phyloP scores from a whole-genome alignment of 2,797 vertebrate species.

The Semaprochilodus insignis region DNA sequence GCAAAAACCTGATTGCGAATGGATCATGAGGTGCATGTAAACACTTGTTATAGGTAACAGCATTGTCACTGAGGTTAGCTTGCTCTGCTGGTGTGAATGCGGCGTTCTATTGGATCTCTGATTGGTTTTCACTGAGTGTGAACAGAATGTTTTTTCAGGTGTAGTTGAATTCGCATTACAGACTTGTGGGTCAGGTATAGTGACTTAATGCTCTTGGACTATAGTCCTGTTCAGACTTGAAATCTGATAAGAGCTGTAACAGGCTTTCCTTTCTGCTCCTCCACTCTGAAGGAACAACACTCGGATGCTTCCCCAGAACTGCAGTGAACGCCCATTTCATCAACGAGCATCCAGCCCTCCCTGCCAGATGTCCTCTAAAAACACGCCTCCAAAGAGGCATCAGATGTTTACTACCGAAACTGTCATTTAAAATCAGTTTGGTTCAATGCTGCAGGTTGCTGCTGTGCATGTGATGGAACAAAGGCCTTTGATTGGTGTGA shows the following conservation, averaged over 20 bases:
- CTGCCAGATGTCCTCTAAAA: constrained; percentile 4
- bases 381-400: background rate
- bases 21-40: no score
- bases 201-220: no score
- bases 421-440: constrained; percentile 25
- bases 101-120: no score
- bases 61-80: no score
- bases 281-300: background rate
- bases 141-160: no score
- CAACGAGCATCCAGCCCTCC: background rate
- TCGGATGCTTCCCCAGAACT: background rate
- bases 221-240: no score
- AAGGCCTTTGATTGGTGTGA: constrained; percentile 25
- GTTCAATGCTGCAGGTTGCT: background rate
- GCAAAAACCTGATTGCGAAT: no score
- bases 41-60: no score
- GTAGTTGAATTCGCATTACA: no score
- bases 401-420: constrained; percentile 14
- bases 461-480: constrained; percentile 22
- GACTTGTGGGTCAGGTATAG: no score
- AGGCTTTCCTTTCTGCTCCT: background rate
- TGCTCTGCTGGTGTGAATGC: no score
- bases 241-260: background rate
- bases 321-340: constrained; percentile 13
- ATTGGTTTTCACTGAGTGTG: no score